Percentiles rank a stretch among this genome's conserved stretches.
phyloP scores from a whole-genome alignment of 2,797 vertebrate genomes.

The Semaprochilodus insignis region DNA sequence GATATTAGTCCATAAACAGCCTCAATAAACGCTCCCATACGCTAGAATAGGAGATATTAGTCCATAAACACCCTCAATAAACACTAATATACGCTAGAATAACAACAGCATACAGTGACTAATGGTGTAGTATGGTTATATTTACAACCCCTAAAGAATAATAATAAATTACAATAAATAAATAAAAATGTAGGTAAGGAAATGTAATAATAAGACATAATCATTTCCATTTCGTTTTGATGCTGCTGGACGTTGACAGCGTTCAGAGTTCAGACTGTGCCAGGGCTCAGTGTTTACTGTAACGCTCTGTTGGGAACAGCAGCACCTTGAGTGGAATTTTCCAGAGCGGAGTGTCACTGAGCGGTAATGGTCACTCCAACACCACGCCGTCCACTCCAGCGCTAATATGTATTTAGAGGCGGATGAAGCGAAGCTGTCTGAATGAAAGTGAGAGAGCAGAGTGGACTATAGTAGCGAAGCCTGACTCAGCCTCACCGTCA shows the following conservation, averaged over 20 bases:
- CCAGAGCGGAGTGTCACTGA: constrained; percentile 30
- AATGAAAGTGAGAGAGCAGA: neutral
- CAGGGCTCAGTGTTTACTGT: neutral
- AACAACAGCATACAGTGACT: neutral
- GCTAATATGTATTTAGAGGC: constrained; percentile 12
- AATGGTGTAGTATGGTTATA: no score
- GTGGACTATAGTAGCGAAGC: neutral
- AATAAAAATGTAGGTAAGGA: no score
- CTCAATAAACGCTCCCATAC: neutral
- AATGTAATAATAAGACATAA: no score
- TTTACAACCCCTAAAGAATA: no score
- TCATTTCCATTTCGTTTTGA: no score
- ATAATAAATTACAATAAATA: no score
- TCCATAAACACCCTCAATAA: neutral
- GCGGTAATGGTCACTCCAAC: constrained; percentile 45
- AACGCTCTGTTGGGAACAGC: neutral
- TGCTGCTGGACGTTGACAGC: no score
- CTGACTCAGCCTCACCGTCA: neutral
- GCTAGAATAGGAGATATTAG: neutral
- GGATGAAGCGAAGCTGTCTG: neutral
- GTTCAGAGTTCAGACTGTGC: neutral
- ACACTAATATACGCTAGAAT: neutral
- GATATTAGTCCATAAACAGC: neutral
- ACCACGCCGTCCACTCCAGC: constrained; percentile 27
- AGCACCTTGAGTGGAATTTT: constrained; percentile 18